These are phyloP conservation scores for Drosophila ohnishii DNA, from an alignment of 1,140 invertebrate genomes.

Conservation along the genomic window DNA sequence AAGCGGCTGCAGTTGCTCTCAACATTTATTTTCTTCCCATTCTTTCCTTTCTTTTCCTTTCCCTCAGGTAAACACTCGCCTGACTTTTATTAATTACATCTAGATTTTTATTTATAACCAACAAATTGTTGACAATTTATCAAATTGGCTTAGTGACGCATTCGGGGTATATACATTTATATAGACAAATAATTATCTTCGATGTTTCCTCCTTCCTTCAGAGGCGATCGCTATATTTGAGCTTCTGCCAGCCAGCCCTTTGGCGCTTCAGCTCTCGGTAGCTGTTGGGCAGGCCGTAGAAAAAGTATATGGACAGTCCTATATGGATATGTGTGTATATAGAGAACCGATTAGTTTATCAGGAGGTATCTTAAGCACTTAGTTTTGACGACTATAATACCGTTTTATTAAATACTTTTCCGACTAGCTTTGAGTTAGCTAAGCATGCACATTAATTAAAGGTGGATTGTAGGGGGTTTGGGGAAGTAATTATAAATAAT, in stretches of 20 bases:
- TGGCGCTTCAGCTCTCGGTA: slow-evolving; percentile 75
- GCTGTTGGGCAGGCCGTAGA: slow-evolving; percentile 80
- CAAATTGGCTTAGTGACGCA: slow-evolving; percentile 66
- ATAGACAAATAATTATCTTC: slow-evolving; percentile 27
- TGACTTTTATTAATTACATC: slow-evolving; percentile 79
- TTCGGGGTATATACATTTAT: slow-evolving; percentile 18
- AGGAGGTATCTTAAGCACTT: slow-evolving; percentile 15
- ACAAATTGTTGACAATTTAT: slow-evolving; percentile 77
- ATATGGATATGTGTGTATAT: slow-evolving; percentile 1
- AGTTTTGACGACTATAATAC: slow-evolving; percentile 21
- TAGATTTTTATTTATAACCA: slow-evolving; percentile 79
- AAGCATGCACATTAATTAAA: slow-evolving; percentile 38
- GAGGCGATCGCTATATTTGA: slow-evolving; percentile 73
- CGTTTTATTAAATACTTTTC: slow-evolving; percentile 36
- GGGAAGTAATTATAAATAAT: not conserved
- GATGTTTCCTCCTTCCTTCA: slow-evolving; percentile 21
- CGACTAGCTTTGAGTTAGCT: slow-evolving; percentile 39
- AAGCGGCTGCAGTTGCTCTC: slow-evolving; percentile 73
- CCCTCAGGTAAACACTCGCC: slow-evolving; percentile 46
- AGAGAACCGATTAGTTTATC: slow-evolving; percentile 30
- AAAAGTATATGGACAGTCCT: slow-evolving; percentile 80
- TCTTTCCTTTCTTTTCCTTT: slow-evolving; percentile 4
- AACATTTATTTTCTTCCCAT: slow-evolving; percentile 55
- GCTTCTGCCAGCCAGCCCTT: slow-evolving; percentile 76
- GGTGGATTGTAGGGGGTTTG: not conserved